Base-by-base conservation (phyloP, 2,797 vertebrate species). In the Tenualosa thibaudeaui region DNA sequence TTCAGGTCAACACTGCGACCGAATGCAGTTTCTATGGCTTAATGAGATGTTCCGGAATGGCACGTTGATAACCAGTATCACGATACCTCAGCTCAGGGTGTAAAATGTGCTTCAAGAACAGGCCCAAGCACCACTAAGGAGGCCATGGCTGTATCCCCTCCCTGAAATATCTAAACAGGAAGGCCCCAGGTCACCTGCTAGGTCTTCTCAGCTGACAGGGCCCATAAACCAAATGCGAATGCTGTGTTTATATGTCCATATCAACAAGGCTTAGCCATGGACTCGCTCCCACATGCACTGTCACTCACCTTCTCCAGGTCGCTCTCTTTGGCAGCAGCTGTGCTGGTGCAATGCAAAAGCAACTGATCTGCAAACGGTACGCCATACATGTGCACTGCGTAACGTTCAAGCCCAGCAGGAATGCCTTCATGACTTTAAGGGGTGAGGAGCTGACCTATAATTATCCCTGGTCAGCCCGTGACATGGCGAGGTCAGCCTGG, bases 401-500 rank as follows among this genome's bases (percentile, higher is more conserved):
- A 92, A 90, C 92, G 92, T 94, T 93, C 87, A 87, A 88, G 84
- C 90, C 86, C 90, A 87, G 84, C 90, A 91, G 92, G 93, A 95
- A 95, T 95, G 93, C 89, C 92, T 88, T 89, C 88, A 89, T 92
- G 92, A 94, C 91, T 91, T 62, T 92, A 87, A 91, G 90, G 91
- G 92, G 93, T 92, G 92, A 90, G 92, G 92, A 88, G 89, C 92
- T 94, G 94, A 94, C 95, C 95, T 95, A 95, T 96, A 95, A 95
- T 95, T 94, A 94, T 94, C 93, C 92, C 90, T 93, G 81, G 88
- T 92, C 88, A 93, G 92, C 93, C 91, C 90, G 91, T 93, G 94
- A 94, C 93, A 93, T 85, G 91, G 87, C 75, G 88, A 91, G 95
- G 95, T 95, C 94, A 93, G 89, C 89, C 85, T 91, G 89, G 91